Evolutionary conservation across 2,113 vertebrate genomes (phyloP).

Genomic region (Catharus bicknelli): DNA sequence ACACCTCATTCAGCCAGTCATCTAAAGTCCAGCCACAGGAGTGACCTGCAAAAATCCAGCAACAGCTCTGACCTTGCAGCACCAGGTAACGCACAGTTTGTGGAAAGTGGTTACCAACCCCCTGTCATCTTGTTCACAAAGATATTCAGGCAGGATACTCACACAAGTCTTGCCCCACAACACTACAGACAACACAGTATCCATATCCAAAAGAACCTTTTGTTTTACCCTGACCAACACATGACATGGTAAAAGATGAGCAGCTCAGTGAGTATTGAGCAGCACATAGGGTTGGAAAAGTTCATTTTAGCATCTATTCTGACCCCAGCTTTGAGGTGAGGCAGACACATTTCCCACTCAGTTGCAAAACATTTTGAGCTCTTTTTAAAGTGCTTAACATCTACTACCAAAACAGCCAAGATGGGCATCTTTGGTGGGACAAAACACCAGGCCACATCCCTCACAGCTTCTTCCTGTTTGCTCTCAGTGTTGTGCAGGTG

Average conservation of each 20-base stretch:
- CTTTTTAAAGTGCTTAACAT: neutral
- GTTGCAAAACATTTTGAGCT: neutral
- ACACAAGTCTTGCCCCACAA: neutral
- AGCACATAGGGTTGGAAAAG: neutral
- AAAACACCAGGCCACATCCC: neutral
- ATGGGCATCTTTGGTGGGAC: neutral
- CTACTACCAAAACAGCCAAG: neutral
- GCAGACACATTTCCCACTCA: neutral
- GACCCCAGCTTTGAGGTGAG: neutral
- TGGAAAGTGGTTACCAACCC: neutral
- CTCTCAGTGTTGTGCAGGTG: neutral
- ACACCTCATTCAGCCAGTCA: neutral
- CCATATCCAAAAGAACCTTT: neutral
- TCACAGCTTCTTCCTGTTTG: neutral
- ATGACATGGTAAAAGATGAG: neutral
- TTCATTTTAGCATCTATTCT: neutral
- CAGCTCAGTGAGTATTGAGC: neutral
- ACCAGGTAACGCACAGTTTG: accelerated
- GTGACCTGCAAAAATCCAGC: neutral
- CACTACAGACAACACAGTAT: neutral
- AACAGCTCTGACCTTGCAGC: accelerated
- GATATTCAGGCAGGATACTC: neutral
- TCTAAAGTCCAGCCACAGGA: neutral
- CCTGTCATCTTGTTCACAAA: neutral
- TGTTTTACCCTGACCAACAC: neutral